Evolutionary conservation across 2,888 invertebrate genomes (phyloP).

Genomic region (Selenia dentaria): DNA sequence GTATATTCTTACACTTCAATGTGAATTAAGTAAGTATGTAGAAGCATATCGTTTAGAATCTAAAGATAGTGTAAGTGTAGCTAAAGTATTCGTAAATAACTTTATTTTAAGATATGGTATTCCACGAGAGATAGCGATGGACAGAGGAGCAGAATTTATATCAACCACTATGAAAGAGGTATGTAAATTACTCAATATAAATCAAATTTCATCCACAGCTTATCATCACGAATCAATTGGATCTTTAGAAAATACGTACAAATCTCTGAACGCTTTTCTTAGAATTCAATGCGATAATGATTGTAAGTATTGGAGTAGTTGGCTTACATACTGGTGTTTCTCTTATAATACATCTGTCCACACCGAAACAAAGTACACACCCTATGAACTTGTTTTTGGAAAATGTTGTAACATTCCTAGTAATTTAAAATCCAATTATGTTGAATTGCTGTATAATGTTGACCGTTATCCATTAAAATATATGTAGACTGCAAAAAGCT

Average conservation of each 20-base stretch:
- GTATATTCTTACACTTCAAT: conserved; percentile 30
- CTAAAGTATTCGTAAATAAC: neutral
- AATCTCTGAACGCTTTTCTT: neutral
- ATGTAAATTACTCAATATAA: neutral
- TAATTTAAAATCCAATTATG: neutral
- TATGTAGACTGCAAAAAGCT: conserved; percentile 16
- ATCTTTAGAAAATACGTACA: neutral
- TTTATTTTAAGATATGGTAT: neutral
- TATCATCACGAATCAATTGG: conserved; percentile 1
- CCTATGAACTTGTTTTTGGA: neutral
- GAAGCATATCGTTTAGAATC: neutral
- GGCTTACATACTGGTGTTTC: neutral
- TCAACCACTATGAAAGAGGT: neutral
- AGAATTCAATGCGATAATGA: neutral
- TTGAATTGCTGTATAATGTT: conserved; percentile 9
- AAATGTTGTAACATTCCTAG: neutral
- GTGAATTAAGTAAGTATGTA: conserved; percentile 12
- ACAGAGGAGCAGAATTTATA: conserved; percentile 2
- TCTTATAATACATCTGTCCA: neutral
- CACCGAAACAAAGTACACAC: neutral
- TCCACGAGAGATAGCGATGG: neutral
- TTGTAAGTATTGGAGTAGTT: neutral
- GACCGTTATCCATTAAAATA: conserved; percentile 13
- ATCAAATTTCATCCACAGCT: neutral
- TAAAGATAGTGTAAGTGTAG: neutral